Percentiles rank a stretch among this genome's conserved stretches.
Evolutionary conservation across 2,797 vertebrate genomes (phyloP).

Genomic region (Microtus californicus): DNA sequence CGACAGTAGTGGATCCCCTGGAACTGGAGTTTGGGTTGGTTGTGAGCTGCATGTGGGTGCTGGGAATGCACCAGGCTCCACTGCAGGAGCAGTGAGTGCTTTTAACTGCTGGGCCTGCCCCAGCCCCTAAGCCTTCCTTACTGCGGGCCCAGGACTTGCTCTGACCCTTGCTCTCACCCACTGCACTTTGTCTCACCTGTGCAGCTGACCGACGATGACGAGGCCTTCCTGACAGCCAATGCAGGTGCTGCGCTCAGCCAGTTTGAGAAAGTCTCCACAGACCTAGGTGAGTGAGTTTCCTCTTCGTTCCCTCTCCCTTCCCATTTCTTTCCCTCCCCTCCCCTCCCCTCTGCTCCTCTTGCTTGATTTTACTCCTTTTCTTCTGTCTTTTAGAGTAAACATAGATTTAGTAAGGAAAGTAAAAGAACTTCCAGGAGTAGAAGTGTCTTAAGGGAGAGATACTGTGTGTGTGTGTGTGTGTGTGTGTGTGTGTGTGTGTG

Average conservation of each 20-base stretch:
- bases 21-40: neutral
- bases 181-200: conserved; percentile 30
- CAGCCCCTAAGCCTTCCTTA: no score
- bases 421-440: neutral
- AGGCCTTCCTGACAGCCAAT: conserved; percentile 94
- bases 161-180: neutral
- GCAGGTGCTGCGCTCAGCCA: conserved; percentile 95
- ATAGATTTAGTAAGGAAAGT: neutral
- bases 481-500: no score
- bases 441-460: no score
- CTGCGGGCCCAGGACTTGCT: neutral
- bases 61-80: neutral
- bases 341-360: no score
- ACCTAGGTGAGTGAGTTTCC: conserved; percentile 90
- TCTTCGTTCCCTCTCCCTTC: no score
- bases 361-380: neutral
- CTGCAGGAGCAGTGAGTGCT: neutral
- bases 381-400: neutral
- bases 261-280: conserved; percentile 96
- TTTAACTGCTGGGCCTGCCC: neutral
- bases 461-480: no score
- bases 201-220: conserved; percentile 95
- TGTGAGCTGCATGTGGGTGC: neutral
- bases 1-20: neutral
- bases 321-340: neutral